Evolutionary conservation across 2,888 invertebrate genomes (phyloP).

Genomic region (Hermaeophaga mercurialis): DNA sequence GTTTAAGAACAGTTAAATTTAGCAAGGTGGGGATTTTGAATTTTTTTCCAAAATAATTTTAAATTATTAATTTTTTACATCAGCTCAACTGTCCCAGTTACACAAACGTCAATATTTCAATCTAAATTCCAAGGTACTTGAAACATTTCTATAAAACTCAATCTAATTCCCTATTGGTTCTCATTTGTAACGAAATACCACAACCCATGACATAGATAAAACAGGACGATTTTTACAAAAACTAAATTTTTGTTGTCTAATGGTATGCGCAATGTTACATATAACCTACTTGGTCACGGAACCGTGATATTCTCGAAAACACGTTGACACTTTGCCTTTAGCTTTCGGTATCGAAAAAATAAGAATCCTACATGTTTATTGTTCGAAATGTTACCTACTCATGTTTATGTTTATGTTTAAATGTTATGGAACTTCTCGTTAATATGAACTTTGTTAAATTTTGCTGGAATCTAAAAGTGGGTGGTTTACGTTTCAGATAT

Average conservation of each 20-base stretch:
- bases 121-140: not conserved
- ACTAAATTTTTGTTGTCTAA: slow-evolving; percentile 33
- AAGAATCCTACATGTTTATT: slow-evolving; percentile 15
- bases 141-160: not conserved
- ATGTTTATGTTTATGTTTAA: not conserved
- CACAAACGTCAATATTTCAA: not conserved
- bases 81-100: slow-evolving; percentile 2
- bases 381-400: slow-evolving; percentile 7
- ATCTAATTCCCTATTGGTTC: slow-evolving; percentile 17
- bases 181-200: slow-evolving; percentile 19
- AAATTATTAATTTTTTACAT: too few species aligned
- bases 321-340: slow-evolving; percentile 22
- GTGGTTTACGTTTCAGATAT: too few species aligned
- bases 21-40: too few species aligned
- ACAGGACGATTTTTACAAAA: slow-evolving; percentile 23
- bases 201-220: slow-evolving; percentile 30
- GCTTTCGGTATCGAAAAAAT: slow-evolving; percentile 10
- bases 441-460: too few species aligned
- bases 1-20: too few species aligned
- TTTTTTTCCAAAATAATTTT: too few species aligned
- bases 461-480: too few species aligned
- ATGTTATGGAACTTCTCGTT: not conserved
- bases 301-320: slow-evolving; percentile 37
- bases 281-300: slow-evolving; percentile 39
- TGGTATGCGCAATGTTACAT: slow-evolving; percentile 32